A percentile compares a stretch with the other conserved stretches of the same genome.
phyloP scores from a whole-genome alignment of 2,888 invertebrate genomes.

The Xestobium rufovillosum region DNA sequence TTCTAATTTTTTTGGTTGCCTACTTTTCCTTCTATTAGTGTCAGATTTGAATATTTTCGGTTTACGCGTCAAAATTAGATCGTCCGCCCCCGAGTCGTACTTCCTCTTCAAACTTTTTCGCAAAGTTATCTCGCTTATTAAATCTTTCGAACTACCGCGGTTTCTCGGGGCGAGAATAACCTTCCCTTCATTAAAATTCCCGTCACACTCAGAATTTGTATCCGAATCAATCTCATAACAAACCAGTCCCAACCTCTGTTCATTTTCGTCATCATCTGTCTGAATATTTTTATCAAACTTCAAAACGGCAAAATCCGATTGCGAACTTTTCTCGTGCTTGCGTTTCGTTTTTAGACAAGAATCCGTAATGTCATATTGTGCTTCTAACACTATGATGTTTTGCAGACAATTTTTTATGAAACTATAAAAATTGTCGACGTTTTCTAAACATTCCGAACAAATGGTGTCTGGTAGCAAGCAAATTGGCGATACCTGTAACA shows the following conservation, averaged over 20 bases:
- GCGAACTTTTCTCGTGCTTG: slow-evolving; percentile 43
- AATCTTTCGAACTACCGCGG: slow-evolving; percentile 27
- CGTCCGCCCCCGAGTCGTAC: slow-evolving; percentile 6
- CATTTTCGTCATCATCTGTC: slow-evolving; percentile 31
- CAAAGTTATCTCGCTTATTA: slow-evolving; percentile 37
- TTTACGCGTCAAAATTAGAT: slow-evolving; percentile 23
- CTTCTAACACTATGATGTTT: slow-evolving; percentile 38
- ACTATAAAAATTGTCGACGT: slow-evolving; percentile 36
- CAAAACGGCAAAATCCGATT: slow-evolving; percentile 37
- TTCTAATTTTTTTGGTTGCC: slow-evolving; percentile 39
- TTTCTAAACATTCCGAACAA: slow-evolving; percentile 36
- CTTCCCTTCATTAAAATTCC: slow-evolving; percentile 11
- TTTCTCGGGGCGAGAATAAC: slow-evolving; percentile 4
- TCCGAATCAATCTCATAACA: slow-evolving; percentile 34
- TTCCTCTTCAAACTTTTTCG: slow-evolving; percentile 12
- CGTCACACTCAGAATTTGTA: slow-evolving; percentile 27
- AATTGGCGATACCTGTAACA: slow-evolving; percentile 34
- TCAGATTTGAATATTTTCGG: slow-evolving; percentile 36
- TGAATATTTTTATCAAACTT: slow-evolving; percentile 34
- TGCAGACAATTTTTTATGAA: slow-evolving; percentile 40
- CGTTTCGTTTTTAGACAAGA: slow-evolving; percentile 39
- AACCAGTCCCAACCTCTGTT: slow-evolving; percentile 31
- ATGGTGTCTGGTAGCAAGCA: slow-evolving; percentile 39
- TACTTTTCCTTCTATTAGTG: slow-evolving; percentile 39
- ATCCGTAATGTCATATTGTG: slow-evolving; percentile 38